Percentiles rank a stretch among this genome's conserved stretches.
Conservation (phyloP, 2,888 invertebrate genomes). For the Elysia crispata region DNA sequence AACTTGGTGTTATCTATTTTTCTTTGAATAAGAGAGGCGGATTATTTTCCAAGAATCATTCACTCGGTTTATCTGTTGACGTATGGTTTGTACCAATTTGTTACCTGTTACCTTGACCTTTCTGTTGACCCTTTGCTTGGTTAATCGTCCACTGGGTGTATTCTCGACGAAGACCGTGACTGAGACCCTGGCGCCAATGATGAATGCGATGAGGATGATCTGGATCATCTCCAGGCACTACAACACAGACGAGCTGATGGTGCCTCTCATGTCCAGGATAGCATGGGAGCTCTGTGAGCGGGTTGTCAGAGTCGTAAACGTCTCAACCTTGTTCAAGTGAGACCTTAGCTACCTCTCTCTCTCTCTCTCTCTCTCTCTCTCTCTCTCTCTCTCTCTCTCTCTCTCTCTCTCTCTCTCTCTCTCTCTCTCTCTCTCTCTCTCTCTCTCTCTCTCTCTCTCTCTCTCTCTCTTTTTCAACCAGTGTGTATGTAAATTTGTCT, state of each 20-base stretch:
- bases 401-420: neutral
- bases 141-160: neutral
- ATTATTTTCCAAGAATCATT: no score
- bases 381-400: neutral
- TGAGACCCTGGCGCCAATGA: constrained; percentile 86
- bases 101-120: neutral
- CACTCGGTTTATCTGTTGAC: no score
- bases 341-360: constrained; percentile 60
- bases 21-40: no score
- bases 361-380: neutral
- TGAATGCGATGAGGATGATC: constrained; percentile 91
- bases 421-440: neutral
- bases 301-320: constrained; percentile 84
- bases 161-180: constrained; percentile 80
- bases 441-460: neutral
- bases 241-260: constrained; percentile 90
- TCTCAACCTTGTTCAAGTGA: constrained; percentile 87
- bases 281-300: constrained; percentile 89
- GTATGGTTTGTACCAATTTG: no score
- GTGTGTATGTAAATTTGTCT: no score
- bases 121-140: neutral
- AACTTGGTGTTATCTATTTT: no score
- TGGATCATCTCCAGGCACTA: constrained; percentile 94
- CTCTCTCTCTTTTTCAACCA: neutral
- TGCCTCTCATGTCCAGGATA: constrained; percentile 88